These are phyloP conservation scores for Poecilobothrus nobilitatus DNA, from an alignment of 2,888 invertebrate genomes.

Conservation along the genomic window DNA sequence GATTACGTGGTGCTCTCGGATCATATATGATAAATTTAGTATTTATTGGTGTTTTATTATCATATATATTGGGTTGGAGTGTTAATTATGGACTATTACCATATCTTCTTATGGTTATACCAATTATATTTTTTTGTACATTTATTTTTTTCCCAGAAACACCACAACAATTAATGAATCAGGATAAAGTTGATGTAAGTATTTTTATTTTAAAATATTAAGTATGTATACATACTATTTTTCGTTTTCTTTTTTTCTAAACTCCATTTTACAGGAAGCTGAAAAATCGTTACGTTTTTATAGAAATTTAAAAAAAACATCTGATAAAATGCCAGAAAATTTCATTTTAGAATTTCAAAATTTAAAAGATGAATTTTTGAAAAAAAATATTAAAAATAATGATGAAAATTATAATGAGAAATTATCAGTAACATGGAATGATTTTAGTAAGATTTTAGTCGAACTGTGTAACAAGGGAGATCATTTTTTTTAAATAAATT, in stretches of 20 bases:
- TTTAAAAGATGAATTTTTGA: conserved; percentile 27
- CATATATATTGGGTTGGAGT: conserved; percentile 35
- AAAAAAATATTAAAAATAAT: conserved; percentile 17
- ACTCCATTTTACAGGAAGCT: conserved; percentile 31
- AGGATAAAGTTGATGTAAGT: conserved; percentile 28
- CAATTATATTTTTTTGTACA: conserved; percentile 30
- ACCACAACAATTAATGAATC: conserved; percentile 34
- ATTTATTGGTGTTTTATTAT: conserved; percentile 36
- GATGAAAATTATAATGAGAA: conserved; percentile 19
- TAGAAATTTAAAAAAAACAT: conserved; percentile 30
- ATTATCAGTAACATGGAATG: conserved; percentile 27
- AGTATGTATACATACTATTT: too few species aligned
- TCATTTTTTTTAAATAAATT: too few species aligned
- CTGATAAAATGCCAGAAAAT: conserved; percentile 31
- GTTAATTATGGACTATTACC: conserved; percentile 31
- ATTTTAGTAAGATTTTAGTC: conserved; percentile 33
- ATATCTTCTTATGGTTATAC: too few species aligned
- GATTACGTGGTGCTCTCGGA: conserved; percentile 38
- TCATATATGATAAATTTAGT: conserved; percentile 35
- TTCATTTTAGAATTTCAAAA: conserved; percentile 35
- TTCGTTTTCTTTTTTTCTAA: too few species aligned
- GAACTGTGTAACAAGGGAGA: conserved; percentile 7
- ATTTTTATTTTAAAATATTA: too few species aligned
- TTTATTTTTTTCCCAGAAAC: conserved; percentile 39
- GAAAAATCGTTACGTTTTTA: conserved; percentile 37